Evolutionary conservation across 2,797 vertebrate species (phyloP).

Genomic region (Neostethus bicornis): DNA sequence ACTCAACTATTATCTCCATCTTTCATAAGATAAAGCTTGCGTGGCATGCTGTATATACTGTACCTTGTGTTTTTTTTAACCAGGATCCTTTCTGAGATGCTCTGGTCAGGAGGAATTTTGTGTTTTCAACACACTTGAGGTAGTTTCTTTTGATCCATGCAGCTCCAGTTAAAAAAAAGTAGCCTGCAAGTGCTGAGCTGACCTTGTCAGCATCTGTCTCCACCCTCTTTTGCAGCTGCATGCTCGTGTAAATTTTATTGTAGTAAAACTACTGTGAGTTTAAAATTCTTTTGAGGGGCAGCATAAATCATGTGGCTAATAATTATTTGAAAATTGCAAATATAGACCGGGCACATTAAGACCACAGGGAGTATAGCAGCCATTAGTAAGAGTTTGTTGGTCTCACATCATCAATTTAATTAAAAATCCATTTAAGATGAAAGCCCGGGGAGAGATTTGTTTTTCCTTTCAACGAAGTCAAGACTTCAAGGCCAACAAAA

Average conservation of each 20-base stretch:
- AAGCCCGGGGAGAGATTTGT: conserved; percentile 53
- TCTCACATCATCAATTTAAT: conserved; percentile 79
- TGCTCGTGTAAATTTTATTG: conserved; percentile 24
- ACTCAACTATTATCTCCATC: not conserved
- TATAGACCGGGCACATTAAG: conserved; percentile 53
- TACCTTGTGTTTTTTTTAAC: conserved; percentile 13
- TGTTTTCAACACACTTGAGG: conserved; percentile 49
- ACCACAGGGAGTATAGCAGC: conserved; percentile 69
- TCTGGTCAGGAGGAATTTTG: conserved; percentile 37
- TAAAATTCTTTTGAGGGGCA: conserved; percentile 55
- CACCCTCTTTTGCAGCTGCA: conserved; percentile 14
- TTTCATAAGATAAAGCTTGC: not conserved
- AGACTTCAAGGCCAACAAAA: conserved; percentile 58
- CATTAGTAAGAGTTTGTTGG: conserved; percentile 70
- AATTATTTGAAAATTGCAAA: conserved; percentile 71
- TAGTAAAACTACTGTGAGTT: conserved; percentile 42
- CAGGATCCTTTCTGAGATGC: conserved; percentile 14
- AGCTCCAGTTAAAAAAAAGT: conserved; percentile 52
- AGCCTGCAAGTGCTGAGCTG: conserved; percentile 28
- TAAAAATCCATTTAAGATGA: conserved; percentile 74
- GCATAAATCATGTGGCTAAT: conserved; percentile 70
- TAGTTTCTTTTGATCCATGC: conserved; percentile 39
- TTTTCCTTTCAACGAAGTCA: conserved; percentile 37
- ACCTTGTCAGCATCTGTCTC: conserved; percentile 48
- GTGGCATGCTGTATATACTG: not conserved